Conservation (phyloP, 2,797 vertebrate species). For the Prunella strophiata region DNA sequence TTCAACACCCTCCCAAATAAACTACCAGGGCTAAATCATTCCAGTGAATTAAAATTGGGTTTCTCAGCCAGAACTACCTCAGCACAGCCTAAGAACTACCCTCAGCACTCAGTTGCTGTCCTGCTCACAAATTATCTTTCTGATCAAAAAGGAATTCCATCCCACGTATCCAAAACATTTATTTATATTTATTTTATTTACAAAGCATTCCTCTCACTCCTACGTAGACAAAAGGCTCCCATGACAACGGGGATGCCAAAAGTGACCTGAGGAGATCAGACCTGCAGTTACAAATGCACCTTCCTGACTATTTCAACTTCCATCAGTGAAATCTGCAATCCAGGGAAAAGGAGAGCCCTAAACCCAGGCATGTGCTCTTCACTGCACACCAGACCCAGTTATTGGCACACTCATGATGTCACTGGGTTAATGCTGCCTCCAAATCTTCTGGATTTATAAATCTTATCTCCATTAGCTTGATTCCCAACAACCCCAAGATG, state of each 20-base stretch:
- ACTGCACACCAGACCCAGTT: neutral
- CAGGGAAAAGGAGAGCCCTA: rapidly evolving
- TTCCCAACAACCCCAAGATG: neutral
- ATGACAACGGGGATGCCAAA: neutral
- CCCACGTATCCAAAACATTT: neutral
- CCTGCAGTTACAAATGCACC: neutral
- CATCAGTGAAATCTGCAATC: neutral
- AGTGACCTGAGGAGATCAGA: neutral
- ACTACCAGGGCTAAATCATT: neutral
- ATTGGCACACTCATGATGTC: rapidly evolving
- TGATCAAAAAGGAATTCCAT: neutral
- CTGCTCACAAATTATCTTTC: neutral
- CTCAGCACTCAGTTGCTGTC: neutral
- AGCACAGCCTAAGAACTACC: neutral
- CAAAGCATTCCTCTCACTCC: neutral
- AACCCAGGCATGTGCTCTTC: neutral
- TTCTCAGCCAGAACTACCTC: no score
- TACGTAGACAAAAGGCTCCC: neutral
- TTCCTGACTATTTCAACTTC: neutral
- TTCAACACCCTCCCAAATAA: neutral
- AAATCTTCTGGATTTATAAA: neutral
- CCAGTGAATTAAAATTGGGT: neutral
- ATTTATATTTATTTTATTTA: neutral
- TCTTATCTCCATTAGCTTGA: neutral
- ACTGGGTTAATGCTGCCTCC: neutral